phyloP scores from a whole-genome alignment of 2,113 vertebrate genomes.

The Pomatostomus ruficeps region DNA sequence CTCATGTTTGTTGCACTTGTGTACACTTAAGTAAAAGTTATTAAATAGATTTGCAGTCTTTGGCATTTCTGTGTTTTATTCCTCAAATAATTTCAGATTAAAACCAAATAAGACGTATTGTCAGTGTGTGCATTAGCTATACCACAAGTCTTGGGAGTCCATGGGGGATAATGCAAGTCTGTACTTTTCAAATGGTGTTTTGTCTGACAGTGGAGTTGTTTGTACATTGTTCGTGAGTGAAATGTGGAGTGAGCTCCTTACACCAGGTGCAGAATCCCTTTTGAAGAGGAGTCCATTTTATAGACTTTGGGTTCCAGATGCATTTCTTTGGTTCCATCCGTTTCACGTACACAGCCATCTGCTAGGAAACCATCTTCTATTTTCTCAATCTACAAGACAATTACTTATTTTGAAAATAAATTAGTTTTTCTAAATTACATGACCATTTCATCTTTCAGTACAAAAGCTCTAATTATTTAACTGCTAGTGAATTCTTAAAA shows the following conservation, averaged over 20 bases:
- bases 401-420: background rate
- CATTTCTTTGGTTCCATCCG: background rate
- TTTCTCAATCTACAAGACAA: background rate
- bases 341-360: background rate
- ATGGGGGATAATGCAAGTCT: background rate
- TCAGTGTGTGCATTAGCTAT: background rate
- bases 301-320: background rate
- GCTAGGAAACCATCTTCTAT: background rate
- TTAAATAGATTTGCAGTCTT: background rate
- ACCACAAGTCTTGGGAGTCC: accelerated
- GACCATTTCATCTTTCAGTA: background rate
- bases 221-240: background rate
- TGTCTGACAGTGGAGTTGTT: background rate
- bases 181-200: background rate
- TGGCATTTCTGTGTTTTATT: background rate
- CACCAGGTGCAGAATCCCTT: background rate
- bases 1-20: background rate
- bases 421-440: background rate
- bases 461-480: slow-evolving; percentile 32
- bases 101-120: background rate
- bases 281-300: background rate
- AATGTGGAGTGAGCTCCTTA: background rate
- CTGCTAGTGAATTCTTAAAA: background rate
- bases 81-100: background rate
- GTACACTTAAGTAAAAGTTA: background rate